These are phyloP conservation scores for Solea solea DNA, from an alignment of 2,113 vertebrate species.

Conservation along the genomic window DNA sequence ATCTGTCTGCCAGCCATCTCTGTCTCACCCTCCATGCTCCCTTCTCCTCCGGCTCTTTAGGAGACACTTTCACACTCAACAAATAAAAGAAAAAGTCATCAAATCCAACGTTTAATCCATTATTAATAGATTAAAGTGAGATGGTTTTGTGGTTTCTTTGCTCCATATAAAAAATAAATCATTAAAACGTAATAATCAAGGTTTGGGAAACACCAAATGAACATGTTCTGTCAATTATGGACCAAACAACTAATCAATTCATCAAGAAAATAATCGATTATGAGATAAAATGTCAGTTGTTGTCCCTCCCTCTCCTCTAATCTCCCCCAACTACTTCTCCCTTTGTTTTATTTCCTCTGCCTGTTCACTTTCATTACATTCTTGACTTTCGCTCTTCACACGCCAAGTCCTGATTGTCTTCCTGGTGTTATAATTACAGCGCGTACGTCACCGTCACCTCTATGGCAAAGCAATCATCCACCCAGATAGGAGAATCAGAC, in stretches of 20 bases:
- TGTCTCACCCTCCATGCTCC: neutral
- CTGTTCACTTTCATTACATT: neutral
- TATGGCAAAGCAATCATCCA: slow-evolving; percentile 38
- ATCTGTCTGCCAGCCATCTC: slow-evolving; percentile 29
- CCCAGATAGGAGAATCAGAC: slow-evolving; percentile 13
- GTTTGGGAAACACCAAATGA: too few species aligned
- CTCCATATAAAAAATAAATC: too few species aligned
- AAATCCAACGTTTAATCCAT: too few species aligned
- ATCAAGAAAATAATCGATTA: too few species aligned
- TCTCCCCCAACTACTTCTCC: neutral
- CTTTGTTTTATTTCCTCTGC: neutral
- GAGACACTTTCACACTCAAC: neutral
- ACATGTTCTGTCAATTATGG: too few species aligned
- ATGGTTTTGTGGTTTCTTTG: too few species aligned
- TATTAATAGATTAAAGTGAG: too few species aligned
- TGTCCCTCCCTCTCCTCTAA: neutral
- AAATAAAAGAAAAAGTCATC: neutral
- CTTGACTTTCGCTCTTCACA: slow-evolving; percentile 11
- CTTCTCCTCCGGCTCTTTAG: neutral
- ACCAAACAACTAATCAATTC: too few species aligned
- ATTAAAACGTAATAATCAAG: too few species aligned
- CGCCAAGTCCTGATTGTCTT: slow-evolving; percentile 58
- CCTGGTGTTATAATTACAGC: slow-evolving; percentile 58
- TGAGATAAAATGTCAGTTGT: too few species aligned
- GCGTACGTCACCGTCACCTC: slow-evolving; percentile 8